Base-by-base conservation (phyloP, 2,113 vertebrate species). In the Elephantulus edwardii region DNA sequence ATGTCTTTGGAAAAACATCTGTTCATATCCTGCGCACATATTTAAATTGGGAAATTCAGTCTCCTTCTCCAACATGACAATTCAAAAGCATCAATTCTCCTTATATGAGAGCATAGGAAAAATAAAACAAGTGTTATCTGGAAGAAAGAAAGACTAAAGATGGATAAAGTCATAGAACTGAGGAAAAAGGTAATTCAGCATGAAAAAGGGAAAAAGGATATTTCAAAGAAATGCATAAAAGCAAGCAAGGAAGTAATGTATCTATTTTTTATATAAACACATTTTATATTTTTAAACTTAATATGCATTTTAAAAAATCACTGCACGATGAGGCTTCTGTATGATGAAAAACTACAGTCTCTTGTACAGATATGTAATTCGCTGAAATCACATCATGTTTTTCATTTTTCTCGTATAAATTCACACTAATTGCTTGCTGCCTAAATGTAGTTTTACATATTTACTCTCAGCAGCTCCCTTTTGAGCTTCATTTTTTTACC, bases 401-500 rank as follows among this genome's bases (percentile, higher is more conserved):
- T 93, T 78, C 48, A 24, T 50, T 86, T 85, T 83, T 91, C 66
- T 44, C 54, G 12, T 80, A 42, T 91, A 89, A 93, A 96, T 95
- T 83, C 85, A 38, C 9, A 1, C 66, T 93, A 95, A 96, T 94
- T 94, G 1, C 9, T 70, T 79, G 1, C 56, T 10, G 52, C 1
- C 71, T 17, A 90, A 91, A 94, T 93, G 76, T 42, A 71, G 19
- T 93, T 50, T 92, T 93, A 92, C 93, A 78, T 93, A 86, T 64
- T 48, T 94, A 92, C 74, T 88, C 68, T 22, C 16, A 92, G 40
- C 28, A 92, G 85, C 54, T 92, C 46, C 66, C 92, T 95, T 12
- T 64, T 64, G 42, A 93, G 84, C 52, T 94, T 77, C 86, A 88
- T 95, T 96, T 96, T 94, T 96, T 93, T 92, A 54, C 17, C 64